These are phyloP conservation scores for Sarotherodon lohbergeri DNA, from an alignment of 2,113 vertebrate species.

Conservation along the genomic window DNA sequence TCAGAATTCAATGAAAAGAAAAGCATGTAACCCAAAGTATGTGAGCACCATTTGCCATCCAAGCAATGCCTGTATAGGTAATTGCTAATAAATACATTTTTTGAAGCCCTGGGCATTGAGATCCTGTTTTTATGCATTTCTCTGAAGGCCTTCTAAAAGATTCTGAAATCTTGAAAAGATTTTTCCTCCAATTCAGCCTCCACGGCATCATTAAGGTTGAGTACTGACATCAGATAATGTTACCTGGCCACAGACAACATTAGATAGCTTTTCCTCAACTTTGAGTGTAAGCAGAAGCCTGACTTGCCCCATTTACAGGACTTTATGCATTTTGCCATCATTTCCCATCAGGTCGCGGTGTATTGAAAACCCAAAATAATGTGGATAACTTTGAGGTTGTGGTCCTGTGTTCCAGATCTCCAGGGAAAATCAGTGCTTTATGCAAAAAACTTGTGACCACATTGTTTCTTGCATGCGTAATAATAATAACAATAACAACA, in stretches of 20 bases:
- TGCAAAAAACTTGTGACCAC: accelerated
- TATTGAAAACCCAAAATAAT: neutral
- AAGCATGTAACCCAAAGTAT: neutral
- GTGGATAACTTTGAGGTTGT: neutral
- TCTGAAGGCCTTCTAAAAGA: neutral
- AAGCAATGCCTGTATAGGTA: neutral
- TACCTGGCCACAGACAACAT: neutral
- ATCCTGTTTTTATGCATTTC: neutral
- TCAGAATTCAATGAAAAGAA: neutral
- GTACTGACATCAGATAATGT: neutral
- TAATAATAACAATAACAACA: neutral
- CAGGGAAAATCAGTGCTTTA: neutral
- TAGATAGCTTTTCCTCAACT: neutral
- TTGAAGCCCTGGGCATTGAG: neutral
- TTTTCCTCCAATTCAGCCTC: neutral
- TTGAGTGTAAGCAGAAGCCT: neutral
- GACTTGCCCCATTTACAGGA: neutral
- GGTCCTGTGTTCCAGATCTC: neutral
- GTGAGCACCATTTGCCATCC: neutral
- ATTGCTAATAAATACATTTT: neutral
- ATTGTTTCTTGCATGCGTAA: neutral
- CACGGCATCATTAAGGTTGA: neutral
- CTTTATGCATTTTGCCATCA: neutral
- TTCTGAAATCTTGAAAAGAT: neutral
- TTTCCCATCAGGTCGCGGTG: neutral